Conservation (phyloP, 2,797 vertebrate genomes). For the Chromobotia macracanthus region DNA sequence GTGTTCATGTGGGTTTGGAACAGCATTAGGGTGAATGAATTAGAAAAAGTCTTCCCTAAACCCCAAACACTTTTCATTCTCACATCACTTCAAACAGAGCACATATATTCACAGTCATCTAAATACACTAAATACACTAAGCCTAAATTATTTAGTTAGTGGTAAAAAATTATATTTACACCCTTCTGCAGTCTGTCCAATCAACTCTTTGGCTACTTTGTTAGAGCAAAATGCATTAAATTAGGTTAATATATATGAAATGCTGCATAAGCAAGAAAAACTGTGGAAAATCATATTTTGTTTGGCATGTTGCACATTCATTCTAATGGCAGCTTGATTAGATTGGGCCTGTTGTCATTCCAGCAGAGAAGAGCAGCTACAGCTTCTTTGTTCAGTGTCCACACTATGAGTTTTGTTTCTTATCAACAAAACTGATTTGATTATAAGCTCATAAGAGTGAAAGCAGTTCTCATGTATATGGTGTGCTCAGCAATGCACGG, state of each 20-base stretch:
- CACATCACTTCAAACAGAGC: constrained; percentile 65
- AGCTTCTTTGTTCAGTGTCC: constrained; percentile 69
- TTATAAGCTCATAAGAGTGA: constrained; percentile 78
- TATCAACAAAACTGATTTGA: constrained; percentile 82
- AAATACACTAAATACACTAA: constrained; percentile 65
- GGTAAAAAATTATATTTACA: not conserved
- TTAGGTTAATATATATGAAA: constrained; percentile 10
- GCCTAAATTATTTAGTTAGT: constrained; percentile 78
- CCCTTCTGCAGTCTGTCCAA: not conserved
- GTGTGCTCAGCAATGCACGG: constrained; percentile 78
- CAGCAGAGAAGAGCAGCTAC: constrained; percentile 18
- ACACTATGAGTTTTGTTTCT: constrained; percentile 79
- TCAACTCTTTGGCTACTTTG: constrained; percentile 11
- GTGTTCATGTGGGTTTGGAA: not conserved
- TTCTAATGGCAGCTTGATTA: constrained; percentile 28
- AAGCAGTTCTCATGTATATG: constrained; percentile 79
- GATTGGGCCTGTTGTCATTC: constrained; percentile 38
- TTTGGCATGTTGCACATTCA: constrained; percentile 18
- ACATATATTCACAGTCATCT: constrained; percentile 73
- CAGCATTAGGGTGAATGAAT: not conserved
- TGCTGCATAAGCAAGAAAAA: constrained; percentile 8
- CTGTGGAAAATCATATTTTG: constrained; percentile 42
- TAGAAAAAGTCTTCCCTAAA: not conserved
- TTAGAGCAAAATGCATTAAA: not conserved
- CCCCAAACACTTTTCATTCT: not conserved